Evolutionary conservation across 2,888 invertebrate genomes (phyloP), one percentile per base, ranked within the genome.

Genomic region (Anticlea derivata): DNA sequence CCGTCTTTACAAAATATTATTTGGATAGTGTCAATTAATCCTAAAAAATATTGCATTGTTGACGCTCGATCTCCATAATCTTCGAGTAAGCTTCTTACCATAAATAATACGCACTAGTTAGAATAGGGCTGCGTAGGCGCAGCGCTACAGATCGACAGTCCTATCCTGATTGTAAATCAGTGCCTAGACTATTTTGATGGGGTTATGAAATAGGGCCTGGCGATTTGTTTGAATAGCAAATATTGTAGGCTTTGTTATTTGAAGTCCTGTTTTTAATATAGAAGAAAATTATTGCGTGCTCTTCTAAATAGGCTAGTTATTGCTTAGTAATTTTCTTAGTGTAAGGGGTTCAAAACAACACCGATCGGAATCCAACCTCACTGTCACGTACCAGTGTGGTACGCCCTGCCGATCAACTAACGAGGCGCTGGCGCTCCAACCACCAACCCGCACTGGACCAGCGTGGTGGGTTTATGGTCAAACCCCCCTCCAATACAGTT

Each of bases 81-180:
- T 87, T 78, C 75, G 73, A 68, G 73, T 83, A 87, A 89, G 86
- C 89, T 87, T 78, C 89, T 90, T 89, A 90, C 85, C 86, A 90
- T 90, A 90, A 89, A 90, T 90, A 89, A 90, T 86, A 75, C 85
- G 80, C 86, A 88, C 80, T 80, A 81, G 85, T 82, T 81, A 82
- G 86, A 83, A 87, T 83, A 80, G 80, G 75, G 68, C 61, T 74
- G 87, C 86, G 87, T 88, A 78, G 88, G 89, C 84, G 86, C 79
- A 75, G 65, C 62, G 75, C 73, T 70, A 68, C 75, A 80, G 85
- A 88, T 87, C 89, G 86, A 86, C 86, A 84, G 80, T 64, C 75
- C 80, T 77, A 80, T 80, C 79, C 83, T 83, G 88, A 89, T 89
- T 89, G 85, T 88, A 90, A 89, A 89, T 89, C 89, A 87, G 86